These are phyloP conservation scores for Strigamia crassipes DNA, from an alignment of 2,888 invertebrate genomes.

Conservation along the genomic window DNA sequence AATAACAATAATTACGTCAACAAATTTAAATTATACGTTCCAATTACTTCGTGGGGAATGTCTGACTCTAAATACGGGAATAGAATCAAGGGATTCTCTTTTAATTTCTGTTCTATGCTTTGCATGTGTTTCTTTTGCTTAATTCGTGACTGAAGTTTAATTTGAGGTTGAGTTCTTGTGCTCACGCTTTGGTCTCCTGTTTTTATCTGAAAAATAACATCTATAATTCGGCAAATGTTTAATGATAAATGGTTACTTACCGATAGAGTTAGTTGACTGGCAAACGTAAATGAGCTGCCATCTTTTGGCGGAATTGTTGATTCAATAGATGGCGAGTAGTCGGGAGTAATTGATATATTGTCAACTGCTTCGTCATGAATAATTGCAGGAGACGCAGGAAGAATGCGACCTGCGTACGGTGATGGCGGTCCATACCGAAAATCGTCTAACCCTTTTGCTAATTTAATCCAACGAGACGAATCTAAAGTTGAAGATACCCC, in stretches of 20 bases:
- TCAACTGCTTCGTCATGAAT: background rate
- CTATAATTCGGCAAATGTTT: too few species aligned
- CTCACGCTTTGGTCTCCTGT: background rate
- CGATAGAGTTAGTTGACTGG: too few species aligned
- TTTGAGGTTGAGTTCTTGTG: background rate
- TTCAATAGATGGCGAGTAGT: background rate
- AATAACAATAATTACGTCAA: background rate
- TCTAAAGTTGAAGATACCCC: slow-evolving; percentile 29
- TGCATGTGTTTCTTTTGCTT: background rate
- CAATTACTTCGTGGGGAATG: background rate
- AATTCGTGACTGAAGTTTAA: background rate
- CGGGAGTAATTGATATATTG: background rate
- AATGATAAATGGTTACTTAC: too few species aligned
- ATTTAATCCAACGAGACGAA: slow-evolving; percentile 32
- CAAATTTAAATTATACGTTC: too few species aligned
- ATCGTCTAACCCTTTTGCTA: slow-evolving; percentile 25
- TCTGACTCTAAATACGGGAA: background rate
- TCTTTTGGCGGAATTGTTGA: too few species aligned
- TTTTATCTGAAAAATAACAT: background rate
- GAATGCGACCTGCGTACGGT: background rate
- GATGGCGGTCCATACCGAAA: slow-evolving; percentile 43
- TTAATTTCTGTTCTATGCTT: background rate
- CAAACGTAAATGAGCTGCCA: too few species aligned
- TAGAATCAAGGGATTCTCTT: background rate
- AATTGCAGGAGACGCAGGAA: slow-evolving; percentile 1